Evolutionary conservation across 2,113 vertebrate genomes (phyloP), one percentile per base, ranked within the genome.

Genomic region (Buteo buteo): DNA sequence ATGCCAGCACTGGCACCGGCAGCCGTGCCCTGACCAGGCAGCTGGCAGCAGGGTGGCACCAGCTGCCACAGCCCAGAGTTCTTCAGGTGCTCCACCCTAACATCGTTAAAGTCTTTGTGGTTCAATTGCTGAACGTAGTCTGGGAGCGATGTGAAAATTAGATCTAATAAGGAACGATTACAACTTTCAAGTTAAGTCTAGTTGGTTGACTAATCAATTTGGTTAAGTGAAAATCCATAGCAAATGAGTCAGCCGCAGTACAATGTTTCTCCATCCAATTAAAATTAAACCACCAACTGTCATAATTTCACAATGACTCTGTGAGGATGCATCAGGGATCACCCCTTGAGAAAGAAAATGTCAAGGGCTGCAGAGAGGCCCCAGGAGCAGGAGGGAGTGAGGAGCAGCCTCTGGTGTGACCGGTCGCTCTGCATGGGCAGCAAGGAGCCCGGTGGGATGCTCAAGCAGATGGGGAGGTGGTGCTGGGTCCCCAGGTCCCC

Each of bases 141-240:
- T 89, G 93, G 96, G 95, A 97, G 95, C 34, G 32, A 90, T 94
- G 80, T 28, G 96, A 98, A 98, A 98, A 98, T 98, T 97, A 98
- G 98, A 98, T 98, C 98, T 98, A 98, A 98, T 98, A 98, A 98
- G 98, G 98, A 98, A 97, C 98, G 98, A 98, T 98, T 98, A 98
- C 98, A 97, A 98, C 98, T 98, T 97, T 98, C 98, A 97, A 98
- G 98, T 98, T 98, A 98, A 98, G 97, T 98, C 98, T 98, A 97
- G 98, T 98, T 98, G 98, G 98, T 98, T 98, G 98, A 98, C 98
- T 98, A 98, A 98, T 98, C 98, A 98, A 98, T 98, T 98, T 98
- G 98, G 98, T 98, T 98, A 98, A 98, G 98, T 98, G 98, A 98
- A 98, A 98, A 98, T 98, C 98, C 98, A 98, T 98, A 98, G 98